These are phyloP conservation scores for Nomada goodeniana DNA, from an alignment of 2,888 invertebrate species.

Conservation along the genomic window DNA sequence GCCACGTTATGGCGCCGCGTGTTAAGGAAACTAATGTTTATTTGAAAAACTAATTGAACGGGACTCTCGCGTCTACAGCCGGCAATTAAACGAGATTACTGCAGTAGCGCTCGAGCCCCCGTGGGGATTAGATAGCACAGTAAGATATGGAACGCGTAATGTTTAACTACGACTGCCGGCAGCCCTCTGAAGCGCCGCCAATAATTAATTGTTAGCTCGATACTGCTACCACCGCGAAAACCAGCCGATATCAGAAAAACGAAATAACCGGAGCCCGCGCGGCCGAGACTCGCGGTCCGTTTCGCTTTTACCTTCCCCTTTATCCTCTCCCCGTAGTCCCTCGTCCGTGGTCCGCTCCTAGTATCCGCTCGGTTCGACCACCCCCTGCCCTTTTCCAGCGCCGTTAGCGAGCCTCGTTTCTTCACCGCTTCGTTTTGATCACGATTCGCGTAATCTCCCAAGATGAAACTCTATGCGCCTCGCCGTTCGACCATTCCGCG, in stretches of 20 bases:
- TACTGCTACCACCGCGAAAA: conserved; percentile 69
- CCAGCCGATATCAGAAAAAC: conserved; percentile 72
- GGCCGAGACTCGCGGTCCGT: conserved; percentile 46
- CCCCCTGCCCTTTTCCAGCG: conserved; percentile 16
- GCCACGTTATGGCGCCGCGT: conserved; percentile 81
- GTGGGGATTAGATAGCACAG: conserved; percentile 83
- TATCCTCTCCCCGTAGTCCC: background rate
- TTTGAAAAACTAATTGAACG: conserved; percentile 83
- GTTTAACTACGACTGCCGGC: conserved; percentile 82
- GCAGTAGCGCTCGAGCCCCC: conserved; percentile 79
- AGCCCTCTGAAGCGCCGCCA: conserved; percentile 79
- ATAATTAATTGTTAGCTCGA: conserved; percentile 83
- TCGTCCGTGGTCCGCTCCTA: background rate
- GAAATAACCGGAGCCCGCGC: conserved; percentile 63
- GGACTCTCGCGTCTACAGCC: conserved; percentile 84
- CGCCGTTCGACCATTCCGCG: conserved; percentile 29
- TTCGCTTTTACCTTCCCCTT: conserved; percentile 25
- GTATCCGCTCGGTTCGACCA: conserved; percentile 15
- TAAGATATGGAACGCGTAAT: conserved; percentile 84
- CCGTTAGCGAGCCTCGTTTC: conserved; percentile 55
- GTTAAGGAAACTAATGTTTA: conserved; percentile 84
- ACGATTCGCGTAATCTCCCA: conserved; percentile 60
- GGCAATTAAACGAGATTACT: conserved; percentile 84
- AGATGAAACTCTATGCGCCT: conserved; percentile 61
- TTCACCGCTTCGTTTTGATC: conserved; percentile 63